Percentiles rank a stretch among this genome's conserved stretches.
Conservation (phyloP, 2,888 invertebrate species). For the Troilus luridus region DNA sequence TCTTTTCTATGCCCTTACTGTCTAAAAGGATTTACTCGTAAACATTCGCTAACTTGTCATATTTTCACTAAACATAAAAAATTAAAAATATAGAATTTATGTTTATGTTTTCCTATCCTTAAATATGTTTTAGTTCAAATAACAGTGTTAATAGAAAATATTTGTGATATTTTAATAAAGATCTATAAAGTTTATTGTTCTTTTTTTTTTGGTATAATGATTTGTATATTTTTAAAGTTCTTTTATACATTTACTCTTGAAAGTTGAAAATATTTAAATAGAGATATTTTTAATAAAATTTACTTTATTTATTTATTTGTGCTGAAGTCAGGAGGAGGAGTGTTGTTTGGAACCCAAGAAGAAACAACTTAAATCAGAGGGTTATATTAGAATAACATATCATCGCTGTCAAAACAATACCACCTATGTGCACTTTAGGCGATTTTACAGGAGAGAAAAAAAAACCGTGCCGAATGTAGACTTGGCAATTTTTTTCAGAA, state of each 20-base stretch:
- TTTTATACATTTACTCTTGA: neutral
- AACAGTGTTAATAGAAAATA: neutral
- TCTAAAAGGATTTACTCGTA: slow-evolving; percentile 76
- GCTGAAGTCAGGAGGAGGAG: neutral
- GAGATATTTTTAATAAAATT: neutral
- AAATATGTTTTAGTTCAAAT: neutral
- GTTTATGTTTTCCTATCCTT: neutral
- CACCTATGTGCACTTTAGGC: too few relatives aligned
- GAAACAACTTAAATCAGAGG: neutral
- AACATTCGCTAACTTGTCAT: slow-evolving; percentile 62
- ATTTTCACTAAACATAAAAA: slow-evolving; percentile 55
- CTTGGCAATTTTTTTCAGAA: too few relatives aligned
- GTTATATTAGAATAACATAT: too few relatives aligned
- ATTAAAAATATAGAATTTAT: neutral
- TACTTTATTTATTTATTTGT: neutral
- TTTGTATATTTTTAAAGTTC: neutral
- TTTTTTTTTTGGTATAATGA: neutral
- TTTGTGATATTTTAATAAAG: neutral
- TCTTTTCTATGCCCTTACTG: slow-evolving; percentile 28
- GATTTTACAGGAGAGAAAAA: too few relatives aligned
- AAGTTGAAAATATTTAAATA: neutral
- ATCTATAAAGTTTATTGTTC: neutral
- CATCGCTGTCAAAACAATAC: too few relatives aligned
- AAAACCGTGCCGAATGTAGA: too few relatives aligned
- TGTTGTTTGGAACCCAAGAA: neutral